Percentiles rank a stretch among this genome's conserved stretches.
phyloP scores from a whole-genome alignment of 2,113 vertebrate species.

The Asarcornis scutulata region DNA sequence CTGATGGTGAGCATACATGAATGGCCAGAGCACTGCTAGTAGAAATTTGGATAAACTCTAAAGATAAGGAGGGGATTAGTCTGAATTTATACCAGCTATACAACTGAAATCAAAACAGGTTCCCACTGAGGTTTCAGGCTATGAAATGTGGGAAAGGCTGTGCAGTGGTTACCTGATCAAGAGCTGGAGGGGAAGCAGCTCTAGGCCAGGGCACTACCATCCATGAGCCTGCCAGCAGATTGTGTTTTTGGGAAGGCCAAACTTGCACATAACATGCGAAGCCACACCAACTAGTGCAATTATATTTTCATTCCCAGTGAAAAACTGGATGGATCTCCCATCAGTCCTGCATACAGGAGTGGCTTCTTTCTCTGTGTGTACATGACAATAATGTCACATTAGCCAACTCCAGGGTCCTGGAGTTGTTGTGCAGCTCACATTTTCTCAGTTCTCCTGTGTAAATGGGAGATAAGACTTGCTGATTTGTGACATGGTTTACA shows the following conservation, averaged over 20 bases:
- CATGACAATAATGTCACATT: neutral
- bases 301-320: neutral
- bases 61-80: neutral
- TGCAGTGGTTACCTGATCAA: neutral
- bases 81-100: neutral
- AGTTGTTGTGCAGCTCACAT: neutral
- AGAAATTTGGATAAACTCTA: neutral
- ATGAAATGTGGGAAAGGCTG: neutral
- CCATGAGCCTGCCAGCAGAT: neutral
- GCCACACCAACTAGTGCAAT: neutral
- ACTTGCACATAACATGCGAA: neutral
- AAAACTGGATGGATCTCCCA: neutral
- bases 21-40: neutral
- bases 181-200: neutral
- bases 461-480: neutral
- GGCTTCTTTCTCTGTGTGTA: neutral
- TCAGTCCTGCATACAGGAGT: neutral
- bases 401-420: neutral
- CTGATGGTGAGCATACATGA: neutral
- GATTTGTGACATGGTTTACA: neutral
- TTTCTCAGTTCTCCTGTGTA: neutral
- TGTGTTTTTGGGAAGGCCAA: neutral
- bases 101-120: neutral
- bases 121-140: neutral
- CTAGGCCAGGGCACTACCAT: fast-evolving